Evolutionary conservation across 2,888 invertebrate species (phyloP).

Genomic region (Drosophila birchii): DNA sequence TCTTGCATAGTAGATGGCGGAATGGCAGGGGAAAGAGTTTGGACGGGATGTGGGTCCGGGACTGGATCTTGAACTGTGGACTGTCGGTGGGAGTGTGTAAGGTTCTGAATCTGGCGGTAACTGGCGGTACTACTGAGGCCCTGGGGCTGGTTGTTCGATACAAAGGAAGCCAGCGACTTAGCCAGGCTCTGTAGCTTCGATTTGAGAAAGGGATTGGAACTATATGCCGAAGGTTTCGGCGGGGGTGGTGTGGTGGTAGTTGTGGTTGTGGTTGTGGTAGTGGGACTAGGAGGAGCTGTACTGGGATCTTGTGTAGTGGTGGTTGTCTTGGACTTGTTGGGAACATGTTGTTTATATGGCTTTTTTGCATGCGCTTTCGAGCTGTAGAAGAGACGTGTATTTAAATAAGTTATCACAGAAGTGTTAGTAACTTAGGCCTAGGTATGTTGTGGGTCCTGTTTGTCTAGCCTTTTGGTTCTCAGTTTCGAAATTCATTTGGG

Average conservation of each 20-base stretch:
- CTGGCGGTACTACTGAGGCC: constrained; percentile 26
- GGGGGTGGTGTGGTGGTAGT: constrained; percentile 55
- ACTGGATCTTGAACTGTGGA: neutral
- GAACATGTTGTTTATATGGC: constrained; percentile 70
- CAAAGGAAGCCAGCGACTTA: constrained; percentile 61
- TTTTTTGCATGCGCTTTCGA: constrained; percentile 82
- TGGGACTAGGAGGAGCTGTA: constrained; percentile 39
- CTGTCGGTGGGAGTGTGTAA: constrained; percentile 15
- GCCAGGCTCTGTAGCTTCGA: constrained; percentile 61
- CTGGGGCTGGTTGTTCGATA: constrained; percentile 48
- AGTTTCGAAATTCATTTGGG: constrained; percentile 38
- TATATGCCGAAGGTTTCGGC: constrained; percentile 49
- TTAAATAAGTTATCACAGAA: constrained; percentile 74
- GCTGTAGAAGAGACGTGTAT: constrained; percentile 83
- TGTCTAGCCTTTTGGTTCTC: constrained; percentile 49
- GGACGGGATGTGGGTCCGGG: neutral
- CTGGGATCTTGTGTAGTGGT: constrained; percentile 60
- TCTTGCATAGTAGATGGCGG: constrained; percentile 18
- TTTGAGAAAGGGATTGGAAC: constrained; percentile 71
- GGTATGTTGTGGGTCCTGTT: constrained; percentile 6
- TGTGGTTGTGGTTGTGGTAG: constrained; percentile 41
- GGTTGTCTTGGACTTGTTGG: constrained; percentile 63
- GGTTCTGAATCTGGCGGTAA: constrained; percentile 25
- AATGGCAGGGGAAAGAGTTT: neutral
- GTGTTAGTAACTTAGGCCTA: constrained; percentile 69